Evolutionary conservation across 2,888 invertebrate genomes (phyloP).

Genomic region (Clostera curtula): DNA sequence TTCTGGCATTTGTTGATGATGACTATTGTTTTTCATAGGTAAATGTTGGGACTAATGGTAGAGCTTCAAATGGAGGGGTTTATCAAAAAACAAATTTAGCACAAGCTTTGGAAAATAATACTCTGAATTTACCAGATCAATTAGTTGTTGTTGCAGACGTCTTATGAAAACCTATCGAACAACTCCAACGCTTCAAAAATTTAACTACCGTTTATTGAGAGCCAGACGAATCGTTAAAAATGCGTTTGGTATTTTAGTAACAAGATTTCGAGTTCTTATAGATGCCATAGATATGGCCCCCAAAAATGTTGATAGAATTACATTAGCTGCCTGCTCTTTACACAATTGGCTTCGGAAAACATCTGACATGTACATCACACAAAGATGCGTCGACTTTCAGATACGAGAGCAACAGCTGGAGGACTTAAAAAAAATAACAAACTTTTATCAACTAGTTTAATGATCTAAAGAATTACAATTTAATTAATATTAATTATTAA

Average conservation of each 20-base stretch:
- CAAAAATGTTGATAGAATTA: constrained; percentile 15
- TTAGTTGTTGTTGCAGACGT: constrained; percentile 1
- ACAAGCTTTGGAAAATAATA: not conserved
- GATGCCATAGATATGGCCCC: constrained; percentile 9
- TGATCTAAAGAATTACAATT: too few species aligned
- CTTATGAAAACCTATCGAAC: constrained; percentile 2
- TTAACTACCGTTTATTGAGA: constrained; percentile 5
- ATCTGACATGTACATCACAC: constrained; percentile 15
- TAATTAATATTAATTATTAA: too few species aligned
- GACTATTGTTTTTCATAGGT: constrained; percentile 16
- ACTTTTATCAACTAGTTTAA: too few species aligned
- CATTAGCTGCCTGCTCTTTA: constrained; percentile 17
- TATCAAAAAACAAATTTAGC: not conserved
- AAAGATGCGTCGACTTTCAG: constrained; percentile 6
- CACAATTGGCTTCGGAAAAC: constrained; percentile 21
- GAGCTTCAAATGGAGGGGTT: constrained; percentile 10
- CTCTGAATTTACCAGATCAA: constrained; percentile 7
- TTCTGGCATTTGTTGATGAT: constrained; percentile 20
- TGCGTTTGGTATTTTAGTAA: constrained; percentile 9
- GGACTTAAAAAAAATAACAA: too few species aligned
- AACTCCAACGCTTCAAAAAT: not conserved
- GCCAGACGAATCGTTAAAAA: constrained; percentile 10
- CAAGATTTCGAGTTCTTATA: constrained; percentile 4
- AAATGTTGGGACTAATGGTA: constrained; percentile 13
- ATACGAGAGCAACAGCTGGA: too few species aligned